Evolutionary conservation across 2,888 invertebrate genomes (phyloP).

Genomic region (Metellina segmentata): DNA sequence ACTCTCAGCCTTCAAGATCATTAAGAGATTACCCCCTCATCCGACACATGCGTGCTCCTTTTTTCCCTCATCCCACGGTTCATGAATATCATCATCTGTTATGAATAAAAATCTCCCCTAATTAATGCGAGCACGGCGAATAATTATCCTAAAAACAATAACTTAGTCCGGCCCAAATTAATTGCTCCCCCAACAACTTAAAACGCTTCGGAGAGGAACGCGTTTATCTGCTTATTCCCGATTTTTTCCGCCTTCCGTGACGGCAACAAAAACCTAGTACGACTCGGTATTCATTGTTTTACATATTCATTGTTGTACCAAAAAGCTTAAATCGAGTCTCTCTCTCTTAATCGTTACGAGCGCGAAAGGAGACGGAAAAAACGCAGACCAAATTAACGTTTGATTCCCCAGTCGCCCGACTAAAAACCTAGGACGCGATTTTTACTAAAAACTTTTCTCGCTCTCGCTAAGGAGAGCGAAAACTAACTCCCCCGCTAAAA

Average conservation of each 20-base stretch:
- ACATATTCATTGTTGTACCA: conserved; percentile 29
- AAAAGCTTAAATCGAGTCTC: conserved; percentile 52
- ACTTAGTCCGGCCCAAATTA: conserved; percentile 47
- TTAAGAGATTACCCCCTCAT: conserved; percentile 17
- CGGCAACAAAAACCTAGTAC: conserved; percentile 26
- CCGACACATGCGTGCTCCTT: background rate
- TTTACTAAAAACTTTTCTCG: conserved; percentile 34
- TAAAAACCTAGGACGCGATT: conserved; percentile 28
- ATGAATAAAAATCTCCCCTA: conserved; percentile 50
- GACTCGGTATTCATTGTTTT: conserved; percentile 41
- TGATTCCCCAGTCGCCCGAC: conserved; percentile 56
- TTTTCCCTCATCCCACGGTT: background rate
- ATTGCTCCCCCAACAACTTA: conserved; percentile 45
- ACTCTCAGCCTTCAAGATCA: background rate
- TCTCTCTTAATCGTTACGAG: conserved; percentile 46
- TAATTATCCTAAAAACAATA: conserved; percentile 55
- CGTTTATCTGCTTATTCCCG: background rate
- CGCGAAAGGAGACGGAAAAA: conserved; percentile 26
- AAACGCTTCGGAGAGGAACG: conserved; percentile 33
- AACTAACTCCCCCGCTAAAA: conserved; percentile 65
- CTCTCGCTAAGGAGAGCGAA: conserved; percentile 51
- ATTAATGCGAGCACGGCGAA: conserved; percentile 43
- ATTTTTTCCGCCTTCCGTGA: background rate
- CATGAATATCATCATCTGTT: conserved; percentile 52
- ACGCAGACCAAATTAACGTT: conserved; percentile 65